Evolutionary conservation across 2,113 vertebrate species (phyloP).

Genomic region (Quiscalus mexicanus): DNA sequence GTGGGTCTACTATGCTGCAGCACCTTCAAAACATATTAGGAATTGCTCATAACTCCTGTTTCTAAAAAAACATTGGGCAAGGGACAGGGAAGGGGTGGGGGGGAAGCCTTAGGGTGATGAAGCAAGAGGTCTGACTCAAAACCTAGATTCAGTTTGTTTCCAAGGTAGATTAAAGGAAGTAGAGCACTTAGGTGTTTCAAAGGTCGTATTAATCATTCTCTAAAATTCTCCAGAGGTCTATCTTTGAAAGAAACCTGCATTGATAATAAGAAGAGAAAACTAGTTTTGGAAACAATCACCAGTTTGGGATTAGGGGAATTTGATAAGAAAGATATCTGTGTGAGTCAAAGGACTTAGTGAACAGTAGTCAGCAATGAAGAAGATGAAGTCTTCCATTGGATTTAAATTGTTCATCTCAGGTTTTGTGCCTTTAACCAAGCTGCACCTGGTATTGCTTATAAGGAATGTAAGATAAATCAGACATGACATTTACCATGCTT

Average conservation of each 20-base stretch:
- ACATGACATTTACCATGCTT: neutral
- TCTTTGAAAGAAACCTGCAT: neutral
- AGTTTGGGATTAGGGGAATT: neutral
- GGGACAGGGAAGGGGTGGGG: neutral
- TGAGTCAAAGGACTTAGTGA: neutral
- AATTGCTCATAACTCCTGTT: neutral
- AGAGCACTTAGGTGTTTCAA: neutral
- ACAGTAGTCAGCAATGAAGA: neutral
- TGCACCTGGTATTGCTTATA: neutral
- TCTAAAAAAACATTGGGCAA: neutral
- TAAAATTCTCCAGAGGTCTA: neutral
- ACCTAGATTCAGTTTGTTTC: neutral
- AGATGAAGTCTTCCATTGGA: neutral
- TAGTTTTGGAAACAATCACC: neutral
- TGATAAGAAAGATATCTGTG: neutral
- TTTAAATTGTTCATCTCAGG: neutral
- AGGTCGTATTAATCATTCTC: neutral
- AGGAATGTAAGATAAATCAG: neutral
- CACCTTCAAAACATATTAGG: neutral
- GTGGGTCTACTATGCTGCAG: neutral
- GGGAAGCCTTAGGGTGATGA: neutral
- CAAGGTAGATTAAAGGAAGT: neutral
- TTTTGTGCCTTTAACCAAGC: neutral
- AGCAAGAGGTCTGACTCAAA: neutral
- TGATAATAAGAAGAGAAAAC: neutral